Evolutionary conservation across 2,888 invertebrate species (phyloP), one percentile per base, ranked within the genome.

Genomic region (Ischnura elegans): DNA sequence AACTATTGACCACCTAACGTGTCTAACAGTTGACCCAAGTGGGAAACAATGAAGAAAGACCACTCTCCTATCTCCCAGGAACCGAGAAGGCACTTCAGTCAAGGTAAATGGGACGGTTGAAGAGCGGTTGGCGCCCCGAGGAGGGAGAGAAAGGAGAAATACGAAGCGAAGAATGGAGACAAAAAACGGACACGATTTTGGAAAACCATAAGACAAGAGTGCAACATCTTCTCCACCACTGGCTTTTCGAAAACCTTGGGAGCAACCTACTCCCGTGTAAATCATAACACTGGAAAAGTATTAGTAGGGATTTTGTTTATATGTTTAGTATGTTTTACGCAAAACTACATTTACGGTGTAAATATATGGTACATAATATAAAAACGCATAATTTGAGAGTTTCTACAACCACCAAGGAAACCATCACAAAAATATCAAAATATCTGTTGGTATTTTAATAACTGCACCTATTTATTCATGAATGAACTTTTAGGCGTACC

Each of bases 231-330:
- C n/a, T n/a, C 76, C 76, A 13, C 16, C 76, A 29, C 36, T n/a
- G n/a, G n/a, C 61, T n/a, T 51, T 61, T n/a, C n/a, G n/a, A 61
- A 61, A 61, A 76, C 76, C 76, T 76, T 36, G n/a, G n/a, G n/a
- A n/a, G n/a, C n/a, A n/a, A n/a, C n/a, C n/a, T n/a, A n/a, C n/a
- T n/a, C n/a, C n/a, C n/a, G n/a, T n/a, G n/a, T n/a, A n/a, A n/a
- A n/a, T n/a, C n/a, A n/a, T n/a, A n/a, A n/a, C n/a, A n/a, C n/a
- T n/a, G n/a, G n/a, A n/a, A n/a, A n/a, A n/a, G n/a, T n/a, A n/a
- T n/a, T n/a, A n/a, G n/a, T n/a, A n/a, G n/a, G n/a, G n/a, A n/a
- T n/a, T n/a, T n/a, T n/a, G n/a, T n/a, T n/a, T n/a, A n/a, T n/a
- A n/a, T n/a, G n/a, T n/a, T n/a, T n/a, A n/a, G n/a, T n/a, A n/a